These are phyloP conservation scores for Actinemys pallida DNA, from an alignment of 2,113 vertebrate genomes.

Conservation along the genomic window DNA sequence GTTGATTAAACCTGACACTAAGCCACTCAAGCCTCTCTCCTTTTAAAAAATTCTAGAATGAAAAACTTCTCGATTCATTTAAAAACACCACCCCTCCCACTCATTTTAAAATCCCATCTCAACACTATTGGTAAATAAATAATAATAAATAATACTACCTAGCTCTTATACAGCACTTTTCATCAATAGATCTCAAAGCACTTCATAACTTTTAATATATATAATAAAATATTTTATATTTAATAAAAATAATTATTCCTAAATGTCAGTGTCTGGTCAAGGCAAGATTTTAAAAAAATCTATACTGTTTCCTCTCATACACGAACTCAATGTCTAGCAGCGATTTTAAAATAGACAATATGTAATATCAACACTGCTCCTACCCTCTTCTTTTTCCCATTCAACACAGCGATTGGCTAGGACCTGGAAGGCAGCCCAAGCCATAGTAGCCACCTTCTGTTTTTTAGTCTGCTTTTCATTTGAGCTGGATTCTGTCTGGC, in stretches of 20 bases:
- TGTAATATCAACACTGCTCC: fast-evolving
- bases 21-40: background rate
- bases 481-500: conserved; percentile 93
- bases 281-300: background rate
- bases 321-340: background rate
- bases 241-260: background rate
- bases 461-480: conserved; percentile 98
- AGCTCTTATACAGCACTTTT: background rate
- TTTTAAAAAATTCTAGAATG: background rate
- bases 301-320: background rate
- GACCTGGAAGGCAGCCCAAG: conserved; percentile 99
- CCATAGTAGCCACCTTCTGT: conserved; percentile 98
- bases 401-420: conserved; percentile 97
- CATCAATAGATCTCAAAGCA: background rate
- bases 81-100: background rate
- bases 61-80: background rate
- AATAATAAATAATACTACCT: background rate
- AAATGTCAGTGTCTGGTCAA: fast-evolving
- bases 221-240: too few species aligned
- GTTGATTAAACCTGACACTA: background rate
- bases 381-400: conserved; percentile 99
- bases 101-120: background rate
- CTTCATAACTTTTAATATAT: too few species aligned
- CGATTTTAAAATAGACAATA: background rate
- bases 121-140: background rate